Base-by-base conservation (phyloP, 2,113 vertebrate species). In the Capra hircus region DNA sequence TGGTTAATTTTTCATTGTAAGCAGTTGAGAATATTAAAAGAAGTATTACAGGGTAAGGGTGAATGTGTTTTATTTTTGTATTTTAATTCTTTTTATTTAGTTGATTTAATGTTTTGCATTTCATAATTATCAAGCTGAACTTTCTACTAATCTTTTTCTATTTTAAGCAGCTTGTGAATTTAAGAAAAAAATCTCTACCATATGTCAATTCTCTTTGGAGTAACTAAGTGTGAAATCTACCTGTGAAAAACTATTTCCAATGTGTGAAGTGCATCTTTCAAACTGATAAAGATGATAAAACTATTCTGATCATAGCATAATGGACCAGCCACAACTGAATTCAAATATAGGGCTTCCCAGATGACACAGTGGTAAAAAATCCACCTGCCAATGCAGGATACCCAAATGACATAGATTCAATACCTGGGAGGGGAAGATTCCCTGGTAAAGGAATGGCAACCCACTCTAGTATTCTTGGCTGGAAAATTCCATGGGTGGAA, bases 181-280 rank as follows among this genome's bases (percentile, higher is more conserved):
- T 15, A 83, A 83, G 52, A 81, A 30, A 87, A 90, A 94, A 90
- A 57, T 62, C 52, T 87, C 77, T 93, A 85, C 95, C 96, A 92
- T 95, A 94, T 98, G 97, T 92, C 94, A 97, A 16, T 95, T 97
- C 95, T 93, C 92, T 96, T 96, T 93, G 88, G 97, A 96, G 15
- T 96, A 95, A 40, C 95, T 93, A 87, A 74, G 85, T 97, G 92
- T 97, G 91, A 98, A 98, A 91, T 93, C 74, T 97, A 97, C 97
- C 97, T 98, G 97, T 93, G 97, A 98, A 98, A 98, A 97, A 90
- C 94, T 90, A 97, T 97, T 97, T 98, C 48, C 81, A 97, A 95
- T 78, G 97, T 97, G 95, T 82, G 94, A 98, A 98, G 60, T 98
- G 43, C 36, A 94, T 97, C 97, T 97, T 98, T 97, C 60, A 98